Evolutionary conservation across 1,140 invertebrate genomes (phyloP), one percentile per base, ranked within the genome.

Genomic region (Diabrotica virgifera): DNA sequence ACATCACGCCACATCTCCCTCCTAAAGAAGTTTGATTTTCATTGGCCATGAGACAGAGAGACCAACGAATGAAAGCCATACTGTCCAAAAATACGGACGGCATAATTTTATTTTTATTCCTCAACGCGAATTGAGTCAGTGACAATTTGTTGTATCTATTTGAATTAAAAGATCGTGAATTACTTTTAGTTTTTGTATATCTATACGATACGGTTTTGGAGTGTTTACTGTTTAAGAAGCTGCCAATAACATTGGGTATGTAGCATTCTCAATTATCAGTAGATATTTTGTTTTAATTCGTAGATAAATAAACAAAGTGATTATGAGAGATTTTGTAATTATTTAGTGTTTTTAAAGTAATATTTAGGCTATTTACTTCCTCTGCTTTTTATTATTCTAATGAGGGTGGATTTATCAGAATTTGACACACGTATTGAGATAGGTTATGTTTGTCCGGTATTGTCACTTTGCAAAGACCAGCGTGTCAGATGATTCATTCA

Each of bases 1-100:
- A 64, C 61, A 69, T 69, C 67, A 69, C 67, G 67, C 67, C 67
- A 69, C 67, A n/a, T 69, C 51, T 69, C 67, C 67, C 64, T 52
- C 64, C 64, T 53, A 62, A 40, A 52, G 51, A 63, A 52, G 36
- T n/a, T 36, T 13, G 55, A 10, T 14, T 62, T 51, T 62, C 35
- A 69, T 69, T 69, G 67, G 67, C 50, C 40, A 46, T 46, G 40
- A 46, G 46, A 59, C 59, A 37, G 52, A 36, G 38, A 53, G n/a
- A n/a, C n/a, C n/a, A n/a, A n/a, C n/a, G n/a, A n/a, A n/a, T n/a
- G n/a, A n/a, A n/a, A n/a, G n/a, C n/a, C 35, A 56, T 38, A 10
- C 62, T 64, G 61, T 59, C 61, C 64, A 55, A 66, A 69, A 62
- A 63, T 66, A 61, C 60, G 65, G 50, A 50, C 59, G 40, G 59